Evolutionary conservation across 1,140 invertebrate species (phyloP).

Genomic region (Dreissena polymorpha): DNA sequence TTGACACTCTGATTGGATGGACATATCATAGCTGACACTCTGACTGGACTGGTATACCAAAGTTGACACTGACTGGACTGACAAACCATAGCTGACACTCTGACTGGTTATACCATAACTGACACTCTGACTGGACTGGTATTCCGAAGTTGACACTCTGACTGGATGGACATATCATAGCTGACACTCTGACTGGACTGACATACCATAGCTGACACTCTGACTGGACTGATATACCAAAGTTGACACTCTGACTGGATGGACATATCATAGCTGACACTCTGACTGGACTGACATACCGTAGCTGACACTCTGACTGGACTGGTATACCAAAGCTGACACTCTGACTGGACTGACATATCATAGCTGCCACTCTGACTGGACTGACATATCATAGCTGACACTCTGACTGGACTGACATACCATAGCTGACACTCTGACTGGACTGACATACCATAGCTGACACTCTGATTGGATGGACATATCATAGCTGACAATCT

Average conservation of each 20-base stretch:
- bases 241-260: not conserved
- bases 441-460: not conserved
- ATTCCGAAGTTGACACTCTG: too few species aligned
- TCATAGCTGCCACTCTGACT: not conserved
- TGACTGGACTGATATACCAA: not conserved
- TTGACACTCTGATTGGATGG: not conserved
- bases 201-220: too few species aligned
- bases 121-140: not conserved
- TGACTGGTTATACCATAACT: not conserved
- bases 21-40: too few species aligned
- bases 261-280: too few species aligned
- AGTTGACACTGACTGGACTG: too few species aligned
- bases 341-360: not conserved
- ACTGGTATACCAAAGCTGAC: too few species aligned
- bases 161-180: conserved; percentile 1
- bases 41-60: too few species aligned
- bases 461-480: too few species aligned
- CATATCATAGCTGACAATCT: not conserved
- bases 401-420: not conserved
- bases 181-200: not conserved
- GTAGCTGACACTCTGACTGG: not conserved
- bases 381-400: not conserved
- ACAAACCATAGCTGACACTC: not conserved
- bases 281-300: not conserved
- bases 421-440: not conserved